Evolutionary conservation across 2,797 vertebrate species (phyloP), one percentile per base, ranked within the genome.

Genomic region (Lepilemur ruficaudatus): DNA sequence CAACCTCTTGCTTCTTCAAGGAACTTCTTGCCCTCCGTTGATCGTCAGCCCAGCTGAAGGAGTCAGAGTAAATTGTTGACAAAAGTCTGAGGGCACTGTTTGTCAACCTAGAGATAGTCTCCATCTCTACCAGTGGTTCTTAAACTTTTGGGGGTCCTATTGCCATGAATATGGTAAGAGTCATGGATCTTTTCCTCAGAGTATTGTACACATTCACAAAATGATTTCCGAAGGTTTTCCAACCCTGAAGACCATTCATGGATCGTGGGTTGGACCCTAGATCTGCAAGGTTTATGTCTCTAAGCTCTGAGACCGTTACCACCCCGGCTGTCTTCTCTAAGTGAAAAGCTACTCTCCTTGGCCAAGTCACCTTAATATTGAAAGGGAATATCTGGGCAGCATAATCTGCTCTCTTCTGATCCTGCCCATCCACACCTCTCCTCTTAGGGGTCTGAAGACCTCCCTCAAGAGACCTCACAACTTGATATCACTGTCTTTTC

Each of bases 241-340:
- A 52, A 38, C 4, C 23, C 7, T 0, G 0, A 55, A 20, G 15
- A 17, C 9, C 12, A 14, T 75, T 72, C 7, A 0, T 30, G 17
- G 41, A 35, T 41, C 38, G 3, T 22, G 46, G 32, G 13, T n/a
- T 48, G 30, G 76, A 48, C 25, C 8, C 8, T 28, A 18, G 35
- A 22, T 84, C 48, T 14, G 0, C 1, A 43, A 59, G 6, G 18
- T 63, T 70, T 25, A 13, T 65, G 22, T 85, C 70, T 20, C 30
- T 35, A 48, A 50, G 20, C 14, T 32, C 69, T 50, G 46, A 69
- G 83, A 55, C 35, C 7, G 4, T 25, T 1, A 7, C 7, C 3
- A 32, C 28, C 11, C 46, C 61, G 10, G 12, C 43, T 52, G 10
- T 63, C 41, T 30, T 76, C 41, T 70, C 28, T 92, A 43, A 43